Conservation (phyloP, 2,888 invertebrate genomes). For the Congeria kusceri region DNA sequence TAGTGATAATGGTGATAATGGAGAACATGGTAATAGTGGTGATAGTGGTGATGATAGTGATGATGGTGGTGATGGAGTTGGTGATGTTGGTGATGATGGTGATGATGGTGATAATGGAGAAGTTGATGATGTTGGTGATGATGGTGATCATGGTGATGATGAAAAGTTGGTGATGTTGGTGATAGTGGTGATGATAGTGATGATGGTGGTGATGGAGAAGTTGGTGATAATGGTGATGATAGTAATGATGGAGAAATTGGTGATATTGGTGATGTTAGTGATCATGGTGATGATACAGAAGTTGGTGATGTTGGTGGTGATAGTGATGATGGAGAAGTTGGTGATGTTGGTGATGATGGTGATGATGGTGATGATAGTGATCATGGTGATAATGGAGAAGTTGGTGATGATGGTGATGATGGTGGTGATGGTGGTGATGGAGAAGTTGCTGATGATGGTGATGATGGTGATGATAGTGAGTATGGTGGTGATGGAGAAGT, state of each 20-base stretch:
- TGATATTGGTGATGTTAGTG: background rate
- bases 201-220: background rate
- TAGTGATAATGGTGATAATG: background rate
- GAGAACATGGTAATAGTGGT: background rate
- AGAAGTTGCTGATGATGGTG: too few species aligned
- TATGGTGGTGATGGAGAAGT: too few species aligned
- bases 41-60: background rate
- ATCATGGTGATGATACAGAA: background rate
- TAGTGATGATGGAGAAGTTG: too few species aligned
- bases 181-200: background rate
- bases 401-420: too few species aligned
- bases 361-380: too few species aligned
- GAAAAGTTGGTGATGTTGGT: background rate
- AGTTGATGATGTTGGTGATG: constrained; percentile 8
- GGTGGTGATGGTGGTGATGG: background rate
- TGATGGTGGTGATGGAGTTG: background rate
- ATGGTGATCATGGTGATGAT: constrained; percentile 12
- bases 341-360: too few species aligned
- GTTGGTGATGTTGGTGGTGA: background rate
- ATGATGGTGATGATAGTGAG: too few species aligned
- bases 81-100: background rate
- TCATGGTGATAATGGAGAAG: too few species aligned
- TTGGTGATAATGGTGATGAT: background rate
- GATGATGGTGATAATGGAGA: background rate
- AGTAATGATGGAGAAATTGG: background rate